Percentiles rank a stretch among this genome's conserved stretches.
Evolutionary conservation across 2,797 vertebrate species (phyloP).

Genomic region (Amblyraja radiata): DNA sequence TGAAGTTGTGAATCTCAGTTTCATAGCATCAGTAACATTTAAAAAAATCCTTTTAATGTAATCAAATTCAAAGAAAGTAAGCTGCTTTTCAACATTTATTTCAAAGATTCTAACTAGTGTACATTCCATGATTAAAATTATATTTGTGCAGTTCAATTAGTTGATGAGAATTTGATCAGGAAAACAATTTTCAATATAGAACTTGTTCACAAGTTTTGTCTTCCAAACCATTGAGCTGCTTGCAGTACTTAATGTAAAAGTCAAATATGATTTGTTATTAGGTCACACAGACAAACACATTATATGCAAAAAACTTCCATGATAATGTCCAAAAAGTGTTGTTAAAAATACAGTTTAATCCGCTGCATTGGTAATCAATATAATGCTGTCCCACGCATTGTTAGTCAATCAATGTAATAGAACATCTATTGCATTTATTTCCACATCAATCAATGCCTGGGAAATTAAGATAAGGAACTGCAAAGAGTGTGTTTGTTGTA

Average conservation of each 20-base stretch:
- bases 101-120: neutral
- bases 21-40: neutral
- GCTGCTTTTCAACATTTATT: slow-evolving; percentile 9
- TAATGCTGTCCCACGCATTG: too few species aligned
- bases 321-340: neutral
- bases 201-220: neutral
- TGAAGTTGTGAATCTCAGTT: neutral
- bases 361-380: neutral
- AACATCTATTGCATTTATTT: neutral
- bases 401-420: too few species aligned
- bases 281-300: neutral
- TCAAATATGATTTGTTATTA: neutral
- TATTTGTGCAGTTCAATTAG: neutral
- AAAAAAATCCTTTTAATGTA: neutral
- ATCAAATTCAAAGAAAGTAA: neutral
- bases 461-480: neutral
- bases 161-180: neutral
- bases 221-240: neutral
- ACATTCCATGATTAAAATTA: slow-evolving; percentile 10
- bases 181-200: neutral
- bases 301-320: neutral
- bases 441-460: neutral
- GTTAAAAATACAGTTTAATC: neutral
- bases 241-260: neutral
- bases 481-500: neutral